Percentiles rank a stretch among this genome's conserved stretches.
Evolutionary conservation across 2,797 vertebrate genomes (phyloP).

Genomic region (Hippoglossus hippoglossus): DNA sequence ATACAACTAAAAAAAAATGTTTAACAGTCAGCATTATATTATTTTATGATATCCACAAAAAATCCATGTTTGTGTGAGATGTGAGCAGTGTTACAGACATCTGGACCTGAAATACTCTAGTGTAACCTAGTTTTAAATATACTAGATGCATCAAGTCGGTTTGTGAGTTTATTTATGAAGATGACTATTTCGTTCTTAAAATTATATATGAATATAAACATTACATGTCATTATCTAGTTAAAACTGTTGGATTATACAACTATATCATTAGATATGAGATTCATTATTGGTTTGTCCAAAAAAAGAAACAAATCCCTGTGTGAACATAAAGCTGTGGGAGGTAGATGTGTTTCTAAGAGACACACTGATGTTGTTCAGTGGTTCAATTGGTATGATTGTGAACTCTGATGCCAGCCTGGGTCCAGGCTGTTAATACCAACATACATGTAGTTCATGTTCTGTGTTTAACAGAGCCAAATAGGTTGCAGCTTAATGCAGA

Average conservation of each 20-base stretch:
- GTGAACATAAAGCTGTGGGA: not conserved
- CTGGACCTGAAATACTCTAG: not conserved
- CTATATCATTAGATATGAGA: not conserved
- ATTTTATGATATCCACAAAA: not conserved
- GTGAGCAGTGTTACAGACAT: not conserved
- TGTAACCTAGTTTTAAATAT: not conserved
- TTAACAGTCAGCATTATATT: not conserved
- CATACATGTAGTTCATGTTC: constrained; percentile 2
- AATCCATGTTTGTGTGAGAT: not conserved
- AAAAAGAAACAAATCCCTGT: not conserved
- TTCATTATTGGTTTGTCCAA: not conserved
- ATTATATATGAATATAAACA: not conserved
- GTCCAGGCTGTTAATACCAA: constrained; percentile 11
- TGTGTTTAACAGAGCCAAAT: constrained; percentile 6
- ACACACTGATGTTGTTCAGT: not conserved
- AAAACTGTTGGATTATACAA: not conserved
- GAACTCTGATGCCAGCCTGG: constrained; percentile 7
- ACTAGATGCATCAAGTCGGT: not conserved
- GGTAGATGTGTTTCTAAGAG: not conserved
- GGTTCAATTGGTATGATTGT: constrained; percentile 1
- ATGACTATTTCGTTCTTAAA: not conserved
- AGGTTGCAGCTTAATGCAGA: constrained; percentile 7
- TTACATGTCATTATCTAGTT: not conserved
- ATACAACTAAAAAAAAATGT: not conserved
- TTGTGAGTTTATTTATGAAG: not conserved